Conservation (phyloP, 2,888 invertebrate species). For the Octonoba sinensis region DNA sequence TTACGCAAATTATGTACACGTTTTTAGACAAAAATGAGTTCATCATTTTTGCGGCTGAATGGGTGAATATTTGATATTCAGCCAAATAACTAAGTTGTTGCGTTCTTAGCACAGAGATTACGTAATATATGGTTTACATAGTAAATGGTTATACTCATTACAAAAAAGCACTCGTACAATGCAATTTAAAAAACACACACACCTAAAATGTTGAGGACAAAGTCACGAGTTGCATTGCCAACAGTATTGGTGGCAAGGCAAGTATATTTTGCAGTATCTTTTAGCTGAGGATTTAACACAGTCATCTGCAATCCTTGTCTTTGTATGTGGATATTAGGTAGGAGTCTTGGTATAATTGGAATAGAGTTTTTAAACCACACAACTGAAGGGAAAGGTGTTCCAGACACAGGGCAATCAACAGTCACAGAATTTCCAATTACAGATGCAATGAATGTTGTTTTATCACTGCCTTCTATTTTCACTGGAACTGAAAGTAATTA, state of each 20-base stretch:
- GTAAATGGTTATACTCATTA: too few species aligned
- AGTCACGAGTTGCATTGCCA: constrained; percentile 71
- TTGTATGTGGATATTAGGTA: constrained; percentile 28
- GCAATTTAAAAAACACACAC: constrained; percentile 62
- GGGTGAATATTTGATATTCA: too few species aligned
- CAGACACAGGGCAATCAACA: constrained; percentile 70
- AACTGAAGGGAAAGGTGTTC: constrained; percentile 70
- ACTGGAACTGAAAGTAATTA: constrained; percentile 74
- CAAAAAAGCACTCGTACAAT: neutral
- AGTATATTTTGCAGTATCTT: constrained; percentile 70
- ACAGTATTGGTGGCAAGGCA: constrained; percentile 73
- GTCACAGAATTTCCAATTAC: constrained; percentile 68
- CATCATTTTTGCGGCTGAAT: too few species aligned
- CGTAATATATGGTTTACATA: too few species aligned
- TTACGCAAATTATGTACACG: too few species aligned
- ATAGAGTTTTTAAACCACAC: constrained; percentile 65
- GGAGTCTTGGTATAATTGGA: constrained; percentile 25
- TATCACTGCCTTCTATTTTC: constrained; percentile 68
- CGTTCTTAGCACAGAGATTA: too few species aligned
- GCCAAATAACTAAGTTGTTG: too few species aligned
- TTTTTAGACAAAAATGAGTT: too few species aligned
- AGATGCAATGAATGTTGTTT: constrained; percentile 58
- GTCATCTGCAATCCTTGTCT: constrained; percentile 35
- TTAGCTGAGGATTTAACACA: constrained; percentile 42
- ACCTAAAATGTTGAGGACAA: constrained; percentile 73